phyloP scores from a whole-genome alignment of 2,888 invertebrate genomes.

The Eumerus sabulonum region DNA sequence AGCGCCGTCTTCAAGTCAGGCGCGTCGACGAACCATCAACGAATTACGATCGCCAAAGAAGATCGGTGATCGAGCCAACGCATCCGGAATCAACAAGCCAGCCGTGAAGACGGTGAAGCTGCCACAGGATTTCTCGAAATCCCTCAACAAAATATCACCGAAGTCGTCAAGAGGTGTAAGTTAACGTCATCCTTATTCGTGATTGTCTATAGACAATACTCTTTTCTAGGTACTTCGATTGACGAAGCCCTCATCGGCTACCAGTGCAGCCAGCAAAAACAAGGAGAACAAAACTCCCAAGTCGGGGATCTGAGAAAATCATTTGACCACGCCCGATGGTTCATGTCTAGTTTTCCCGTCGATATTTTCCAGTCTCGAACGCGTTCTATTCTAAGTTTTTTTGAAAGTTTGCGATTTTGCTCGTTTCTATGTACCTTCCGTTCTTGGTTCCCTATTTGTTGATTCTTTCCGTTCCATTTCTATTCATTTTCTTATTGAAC shows the following conservation, averaged over 20 bases:
- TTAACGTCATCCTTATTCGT: not conserved
- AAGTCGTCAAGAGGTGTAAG: conserved; percentile 49
- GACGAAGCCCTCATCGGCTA: conserved; percentile 26
- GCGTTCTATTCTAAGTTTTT: conserved; percentile 25
- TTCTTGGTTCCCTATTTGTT: conserved; percentile 20
- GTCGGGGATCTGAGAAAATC: conserved; percentile 17
- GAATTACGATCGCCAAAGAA: conserved; percentile 59
- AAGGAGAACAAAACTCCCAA: conserved; percentile 57
- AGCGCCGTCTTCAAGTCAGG: conserved; percentile 40
- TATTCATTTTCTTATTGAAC: conserved; percentile 12
- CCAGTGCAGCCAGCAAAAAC: conserved; percentile 29
- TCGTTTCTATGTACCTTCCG: conserved; percentile 4
- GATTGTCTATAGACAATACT: not conserved
- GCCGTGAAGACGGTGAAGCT: conserved; percentile 52
- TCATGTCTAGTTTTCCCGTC: conserved; percentile 13
- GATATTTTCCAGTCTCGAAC: conserved; percentile 10
- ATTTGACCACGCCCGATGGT: not conserved
- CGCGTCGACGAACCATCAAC: conserved; percentile 46
- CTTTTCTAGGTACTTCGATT: conserved; percentile 39
- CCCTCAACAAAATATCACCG: conserved; percentile 53
- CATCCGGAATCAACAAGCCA: conserved; percentile 48
- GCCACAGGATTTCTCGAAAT: conserved; percentile 52
- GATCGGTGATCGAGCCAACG: conserved; percentile 34
- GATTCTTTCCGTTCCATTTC: conserved; percentile 33
- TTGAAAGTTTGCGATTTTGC: not conserved